Base-by-base conservation (phyloP, 2,113 vertebrate species). In the Malurus melanocephalus region DNA sequence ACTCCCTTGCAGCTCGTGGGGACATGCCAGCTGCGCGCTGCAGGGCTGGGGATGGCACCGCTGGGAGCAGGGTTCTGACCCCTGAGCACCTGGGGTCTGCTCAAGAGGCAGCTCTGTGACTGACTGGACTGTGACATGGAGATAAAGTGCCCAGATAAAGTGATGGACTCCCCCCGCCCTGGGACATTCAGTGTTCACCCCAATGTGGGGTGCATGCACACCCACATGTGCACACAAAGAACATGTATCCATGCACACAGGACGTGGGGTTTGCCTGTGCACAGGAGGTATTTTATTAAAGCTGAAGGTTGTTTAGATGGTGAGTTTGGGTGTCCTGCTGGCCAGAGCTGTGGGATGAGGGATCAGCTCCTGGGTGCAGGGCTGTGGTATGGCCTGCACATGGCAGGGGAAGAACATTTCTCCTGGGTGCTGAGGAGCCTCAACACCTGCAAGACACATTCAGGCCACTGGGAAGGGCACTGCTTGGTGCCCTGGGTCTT, bases 221-320 rank as follows among this genome's bases (percentile, higher is more conserved):
- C 27, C 4, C 22, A 0, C 1, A 38, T 22, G 59, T 26, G 49
- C 6, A 7, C 30, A 2, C 0, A 6, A 0, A 0, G 2, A 3
- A 22, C 3, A 1, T 0, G 1, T 3, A 6, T 6, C 76, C 57
- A 6, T 35, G 24, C 7, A 53, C 76, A 53, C 17, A 2, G 1
- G 13, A 7, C 30, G 1, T 3, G 32, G 3, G 35, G 22, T 21
- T 45, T 18, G 52, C 7, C 3, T 73, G 67, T 33, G 42, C 69
- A 55, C 11, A n/a, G n/a, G 11, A 74, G 43, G n/a, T 15, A 4
- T 45, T 80, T 85, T 42, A 95, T 94, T 96, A 94, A 96, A 95
- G 49, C 33, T n/a, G 10, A 65, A 71, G 33, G 19, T 51, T 80
- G 30, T 91, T 88, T 42, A 67, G 66, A 16, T 42, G 38, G 13